Evolutionary conservation across 2,888 invertebrate genomes (phyloP).

Genomic region (Drosophila neonasuta): DNA sequence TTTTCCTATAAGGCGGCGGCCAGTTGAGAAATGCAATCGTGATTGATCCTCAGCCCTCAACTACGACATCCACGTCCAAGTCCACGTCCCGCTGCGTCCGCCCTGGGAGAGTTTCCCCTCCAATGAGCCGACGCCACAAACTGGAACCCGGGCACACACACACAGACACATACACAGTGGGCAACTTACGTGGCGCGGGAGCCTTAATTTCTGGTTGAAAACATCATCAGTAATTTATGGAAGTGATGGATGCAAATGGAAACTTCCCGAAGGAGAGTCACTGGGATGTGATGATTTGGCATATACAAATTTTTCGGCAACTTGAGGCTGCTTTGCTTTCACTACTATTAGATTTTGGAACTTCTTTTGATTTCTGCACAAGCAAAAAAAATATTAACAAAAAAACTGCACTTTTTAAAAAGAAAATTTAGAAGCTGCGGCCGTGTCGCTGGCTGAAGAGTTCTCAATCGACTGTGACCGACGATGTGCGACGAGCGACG

Average conservation of each 20-base stretch:
- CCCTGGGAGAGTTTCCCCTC: not conserved
- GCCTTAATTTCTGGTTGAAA: slow-evolving; percentile 8
- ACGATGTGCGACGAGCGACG: slow-evolving; percentile 3
- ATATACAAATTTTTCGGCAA: not conserved
- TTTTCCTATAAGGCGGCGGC: not conserved
- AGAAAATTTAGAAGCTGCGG: slow-evolving; percentile 7
- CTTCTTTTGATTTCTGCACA: not conserved
- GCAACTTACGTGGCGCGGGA: slow-evolving; percentile 3
- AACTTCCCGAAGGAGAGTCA: not conserved
- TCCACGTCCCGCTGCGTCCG: slow-evolving; percentile 2
- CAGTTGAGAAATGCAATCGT: slow-evolving; percentile 23
- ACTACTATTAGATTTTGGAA: not conserved
- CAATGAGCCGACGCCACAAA: slow-evolving; percentile 25
- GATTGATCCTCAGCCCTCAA: slow-evolving; percentile 35
- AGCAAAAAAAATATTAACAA: not conserved
- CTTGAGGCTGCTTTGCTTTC: not conserved
- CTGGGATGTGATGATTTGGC: slow-evolving; percentile 11
- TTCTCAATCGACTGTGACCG: slow-evolving; percentile 51
- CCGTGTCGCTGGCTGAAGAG: slow-evolving; percentile 59
- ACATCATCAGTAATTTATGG: not conserved
- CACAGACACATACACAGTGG: not conserved
- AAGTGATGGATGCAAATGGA: not conserved
- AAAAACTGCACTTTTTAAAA: not conserved
- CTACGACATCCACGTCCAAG: slow-evolving; percentile 6
- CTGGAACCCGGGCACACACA: not conserved